Evolutionary conservation across 2,888 invertebrate species (phyloP).

Genomic region (Temnothorax rugatulus): DNA sequence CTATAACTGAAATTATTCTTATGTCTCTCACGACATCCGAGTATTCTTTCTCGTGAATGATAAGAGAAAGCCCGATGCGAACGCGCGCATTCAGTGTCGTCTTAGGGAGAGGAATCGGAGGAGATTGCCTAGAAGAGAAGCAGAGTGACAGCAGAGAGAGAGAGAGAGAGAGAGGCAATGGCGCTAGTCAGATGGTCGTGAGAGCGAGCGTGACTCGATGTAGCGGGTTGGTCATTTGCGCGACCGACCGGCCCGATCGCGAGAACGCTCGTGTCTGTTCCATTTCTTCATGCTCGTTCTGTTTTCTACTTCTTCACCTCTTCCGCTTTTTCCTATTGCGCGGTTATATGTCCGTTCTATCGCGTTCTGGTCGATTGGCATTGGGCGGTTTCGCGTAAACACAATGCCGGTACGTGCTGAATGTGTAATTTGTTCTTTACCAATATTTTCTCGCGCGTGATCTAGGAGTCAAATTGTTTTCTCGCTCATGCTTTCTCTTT

Average conservation of each 20-base stretch:
- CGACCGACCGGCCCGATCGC: conserved; percentile 13
- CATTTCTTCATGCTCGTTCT: not conserved
- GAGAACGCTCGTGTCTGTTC: not conserved
- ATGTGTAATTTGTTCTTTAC: conserved; percentile 37
- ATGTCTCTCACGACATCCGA: conserved; percentile 2
- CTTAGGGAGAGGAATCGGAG: conserved; percentile 11
- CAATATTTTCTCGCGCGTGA: conserved; percentile 30
- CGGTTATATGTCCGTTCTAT: conserved; percentile 2
- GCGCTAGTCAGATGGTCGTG: conserved; percentile 75
- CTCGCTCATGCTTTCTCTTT: not conserved
- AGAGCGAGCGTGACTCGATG: conserved; percentile 47
- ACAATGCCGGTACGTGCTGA: conserved; percentile 30
- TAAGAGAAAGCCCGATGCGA: conserved; percentile 47
- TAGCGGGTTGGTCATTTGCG: conserved; percentile 19
- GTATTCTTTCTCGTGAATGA: not conserved
- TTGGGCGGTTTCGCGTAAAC: conserved; percentile 26
- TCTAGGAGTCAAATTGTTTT: conserved; percentile 27
- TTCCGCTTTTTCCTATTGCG: not conserved
- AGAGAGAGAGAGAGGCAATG: conserved; percentile 39
- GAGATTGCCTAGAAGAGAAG: conserved; percentile 22
- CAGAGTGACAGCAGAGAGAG: not conserved
- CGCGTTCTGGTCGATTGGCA: not conserved
- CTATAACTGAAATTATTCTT: conserved; percentile 15
- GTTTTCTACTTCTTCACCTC: not conserved
- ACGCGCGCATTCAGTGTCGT: not conserved